Conservation (phyloP, 2,113 vertebrate species). For the Caranx ignobilis region DNA sequence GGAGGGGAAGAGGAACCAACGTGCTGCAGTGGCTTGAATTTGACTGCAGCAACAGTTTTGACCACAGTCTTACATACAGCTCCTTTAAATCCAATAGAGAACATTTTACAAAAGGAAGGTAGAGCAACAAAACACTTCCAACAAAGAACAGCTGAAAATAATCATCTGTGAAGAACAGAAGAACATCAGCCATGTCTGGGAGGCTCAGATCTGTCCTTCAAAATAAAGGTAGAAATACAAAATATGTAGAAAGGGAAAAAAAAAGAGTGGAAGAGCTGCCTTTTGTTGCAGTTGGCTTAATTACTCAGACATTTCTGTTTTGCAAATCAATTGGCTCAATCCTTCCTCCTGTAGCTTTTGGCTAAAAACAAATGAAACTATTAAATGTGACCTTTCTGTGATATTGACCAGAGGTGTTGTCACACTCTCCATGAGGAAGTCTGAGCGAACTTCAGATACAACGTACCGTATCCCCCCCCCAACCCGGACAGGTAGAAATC, state of each 20-base stretch:
- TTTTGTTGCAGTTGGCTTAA: too few relatives aligned
- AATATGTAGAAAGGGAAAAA: not conserved
- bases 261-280: not conserved
- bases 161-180: not conserved
- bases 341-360: not conserved
- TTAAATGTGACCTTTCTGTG: not conserved
- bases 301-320: too few relatives aligned
- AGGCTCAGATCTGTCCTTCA: not conserved
- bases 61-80: too few relatives aligned
- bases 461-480: not conserved
- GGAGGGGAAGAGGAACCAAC: too few relatives aligned
- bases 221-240: not conserved
- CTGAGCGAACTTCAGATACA: not conserved
- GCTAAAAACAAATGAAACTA: not conserved
- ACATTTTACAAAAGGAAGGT: not conserved
- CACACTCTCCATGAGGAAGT: not conserved
- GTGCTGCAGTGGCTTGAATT: too few relatives aligned
- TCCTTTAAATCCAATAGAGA: not conserved
- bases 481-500: conserved; percentile 29
- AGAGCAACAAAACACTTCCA: not conserved
- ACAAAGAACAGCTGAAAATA: not conserved
- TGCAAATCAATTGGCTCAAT: not conserved
- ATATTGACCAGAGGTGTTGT: not conserved
- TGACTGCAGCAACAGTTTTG: too few relatives aligned
- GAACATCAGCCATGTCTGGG: not conserved